Base-by-base conservation (phyloP, 2,113 vertebrate species). In the Pundamilia nyererei region DNA sequence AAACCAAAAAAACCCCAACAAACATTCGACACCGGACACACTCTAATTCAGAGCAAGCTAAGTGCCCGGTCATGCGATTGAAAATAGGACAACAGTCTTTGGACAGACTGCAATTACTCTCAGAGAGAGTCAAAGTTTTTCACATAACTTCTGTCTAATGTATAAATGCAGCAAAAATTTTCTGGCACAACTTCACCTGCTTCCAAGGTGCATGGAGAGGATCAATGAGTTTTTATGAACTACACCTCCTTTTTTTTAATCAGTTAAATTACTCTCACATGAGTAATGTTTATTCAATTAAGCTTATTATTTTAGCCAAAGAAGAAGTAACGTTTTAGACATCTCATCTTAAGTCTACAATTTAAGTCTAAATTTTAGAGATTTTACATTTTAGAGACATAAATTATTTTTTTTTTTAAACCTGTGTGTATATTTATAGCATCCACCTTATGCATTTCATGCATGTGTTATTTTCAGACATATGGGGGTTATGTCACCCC, bases 1-100 rank as follows among this genome's bases (percentile, higher is more conserved):
- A 19, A 7, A 0, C 0, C 0, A 0, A 56, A 0, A 56, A 29
- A 33, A 31, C 1, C 31, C 9, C 26, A 35, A 33, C 8, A 38
- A 65, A n/a, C 60, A 65, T 7, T 38, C 6, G 1, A 65, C 60
- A 21, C 10, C 8, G 19, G 60, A 65, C 60, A 65, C 4, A 38
- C 33, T 65, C 33, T 65, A 65, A 13, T 65, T 65, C 31, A 65
- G 60, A 65, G 60, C 17, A 65, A 35, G 60, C 31, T 65, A 65
- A 35, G 14, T 35, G 6, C 9, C 17, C 6, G 9, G 31, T 35
- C 17, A 62, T 33, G 31, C 3, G 0, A 62, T 33, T 35, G 31
- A 62, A 62, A 62, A n/a, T 7, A 62, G 58, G 58, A 62, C 31
- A 62, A 19, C 9, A 62, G 10, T 19, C 58, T 35, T 62, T 62